phyloP scores from a whole-genome alignment of 1,140 invertebrate genomes.

The Drosophila nigrodunni region DNA sequence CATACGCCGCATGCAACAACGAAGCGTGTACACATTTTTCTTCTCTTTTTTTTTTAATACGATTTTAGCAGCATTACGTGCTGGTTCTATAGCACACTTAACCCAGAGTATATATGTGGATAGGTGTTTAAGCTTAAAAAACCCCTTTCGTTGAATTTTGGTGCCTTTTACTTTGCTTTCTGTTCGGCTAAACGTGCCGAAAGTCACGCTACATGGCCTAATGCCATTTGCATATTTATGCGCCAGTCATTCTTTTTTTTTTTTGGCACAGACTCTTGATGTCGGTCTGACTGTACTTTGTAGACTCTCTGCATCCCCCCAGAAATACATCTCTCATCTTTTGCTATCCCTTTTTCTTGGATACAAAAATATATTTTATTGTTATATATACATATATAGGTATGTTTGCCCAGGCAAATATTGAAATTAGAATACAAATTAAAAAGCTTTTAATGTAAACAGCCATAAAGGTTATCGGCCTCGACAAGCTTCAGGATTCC shows the following conservation, averaged over 20 bases:
- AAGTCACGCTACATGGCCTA: slow-evolving; percentile 77
- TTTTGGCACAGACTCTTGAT: slow-evolving; percentile 23
- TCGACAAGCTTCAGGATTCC: not conserved
- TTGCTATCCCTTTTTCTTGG: slow-evolving; percentile 33
- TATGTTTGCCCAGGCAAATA: slow-evolving; percentile 62
- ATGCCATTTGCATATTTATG: slow-evolving; percentile 78
- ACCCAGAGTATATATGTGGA: not conserved
- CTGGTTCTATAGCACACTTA: not conserved
- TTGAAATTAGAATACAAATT: slow-evolving; percentile 82
- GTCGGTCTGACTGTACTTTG: slow-evolving; percentile 5
- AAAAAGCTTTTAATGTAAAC: slow-evolving; percentile 81
- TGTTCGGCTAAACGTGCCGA: slow-evolving; percentile 62
- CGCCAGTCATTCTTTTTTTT: not conserved
- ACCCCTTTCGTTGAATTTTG: slow-evolving; percentile 1
- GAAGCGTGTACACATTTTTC: not conserved
- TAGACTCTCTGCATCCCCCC: slow-evolving; percentile 35
- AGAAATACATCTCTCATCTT: slow-evolving; percentile 18
- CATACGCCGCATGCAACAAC: slow-evolving; percentile 56
- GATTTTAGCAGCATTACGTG: slow-evolving; percentile 5
- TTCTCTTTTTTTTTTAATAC: slow-evolving; percentile 12
- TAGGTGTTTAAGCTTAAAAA: slow-evolving; percentile 4
- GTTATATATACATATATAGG: slow-evolving; percentile 32
- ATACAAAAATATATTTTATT: slow-evolving; percentile 65
- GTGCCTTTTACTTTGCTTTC: not conserved
- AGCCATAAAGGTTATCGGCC: slow-evolving; percentile 62